Evolutionary conservation across 2,113 vertebrate species (phyloP), one percentile per base, ranked within the genome.

Genomic region (Pimephales promelas): DNA sequence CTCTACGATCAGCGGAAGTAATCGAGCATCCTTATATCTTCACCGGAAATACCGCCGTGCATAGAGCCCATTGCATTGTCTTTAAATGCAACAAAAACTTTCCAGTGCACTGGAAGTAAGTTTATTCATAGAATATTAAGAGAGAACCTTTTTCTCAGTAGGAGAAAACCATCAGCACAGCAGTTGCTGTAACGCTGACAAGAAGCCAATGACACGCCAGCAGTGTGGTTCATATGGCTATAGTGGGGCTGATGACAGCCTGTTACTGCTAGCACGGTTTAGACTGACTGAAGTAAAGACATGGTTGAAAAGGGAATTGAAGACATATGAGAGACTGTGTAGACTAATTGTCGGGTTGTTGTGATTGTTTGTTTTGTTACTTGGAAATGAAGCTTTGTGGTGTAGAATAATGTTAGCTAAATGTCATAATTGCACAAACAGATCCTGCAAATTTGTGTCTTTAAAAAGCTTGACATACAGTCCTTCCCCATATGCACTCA

Each of bases 301-400:
- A 74, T 74, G 8, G 13, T 52, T 74, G 72, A 74, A 74, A 49
- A 52, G 47, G 13, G 2, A 73, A 52, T 73, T 28, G 71, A 52
- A 73, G 24, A 47, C 14, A 45, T 73, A 31, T 72, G 16, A 72
- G 68, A 74, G 7, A 28, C 47, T 74, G 47, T 74, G 18, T 52
- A 31, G 72, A 74, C 45, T 74, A 52, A 74, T 74, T 74, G 26
- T 31, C 20, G 47, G 72, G 45, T 74, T 74, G 7, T 74, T n/a
- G 26, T 74, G 24, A 52, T 20, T 52, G 72, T 74, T 74, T 74
- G 47, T 52, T 74, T 28, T 74, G 88, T 82, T 90, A 79, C 76
- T 82, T 81, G 56, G 82, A 86, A 76, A 79, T 85, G 24, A 82
- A 84, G 56, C 83, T 52, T 16, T 14, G 49, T 82, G 57, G 68